Conservation (phyloP, 2,888 invertebrate species). For the Calameuta filiformis region DNA sequence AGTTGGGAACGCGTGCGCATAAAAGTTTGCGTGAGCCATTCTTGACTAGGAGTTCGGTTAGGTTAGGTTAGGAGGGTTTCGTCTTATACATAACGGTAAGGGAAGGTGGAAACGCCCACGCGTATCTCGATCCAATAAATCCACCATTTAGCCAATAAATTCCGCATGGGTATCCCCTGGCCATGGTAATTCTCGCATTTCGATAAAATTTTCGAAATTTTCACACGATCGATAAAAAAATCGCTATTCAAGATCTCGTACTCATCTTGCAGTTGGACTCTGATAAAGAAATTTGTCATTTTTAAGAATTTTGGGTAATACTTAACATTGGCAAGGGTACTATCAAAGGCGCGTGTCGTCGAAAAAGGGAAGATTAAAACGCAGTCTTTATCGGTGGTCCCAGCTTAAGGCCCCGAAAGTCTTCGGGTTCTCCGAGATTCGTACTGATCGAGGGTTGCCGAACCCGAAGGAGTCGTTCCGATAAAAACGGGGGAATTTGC, state of each 20-base stretch:
- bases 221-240: neutral
- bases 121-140: constrained; percentile 67
- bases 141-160: constrained; percentile 64
- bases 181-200: neutral
- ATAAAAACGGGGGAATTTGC: constrained; percentile 61
- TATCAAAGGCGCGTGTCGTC: neutral
- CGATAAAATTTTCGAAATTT: neutral
- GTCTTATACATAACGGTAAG: constrained; percentile 15
- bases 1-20: neutral
- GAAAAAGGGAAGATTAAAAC: neutral
- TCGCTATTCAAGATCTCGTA: neutral
- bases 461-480: constrained; percentile 2
- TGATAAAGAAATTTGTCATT: neutral
- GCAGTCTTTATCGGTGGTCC: neutral
- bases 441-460: neutral
- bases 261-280: neutral
- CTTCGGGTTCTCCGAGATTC: neutral
- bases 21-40: neutral
- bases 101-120: constrained; percentile 60
- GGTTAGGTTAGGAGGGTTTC: constrained; percentile 4
- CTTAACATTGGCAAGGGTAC: neutral
- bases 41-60: neutral
- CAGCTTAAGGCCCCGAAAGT: neutral
- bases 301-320: neutral
- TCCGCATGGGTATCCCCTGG: constrained; percentile 13